A percentile compares a stretch with the other conserved stretches of the same genome.
Conservation (phyloP, 1,140 invertebrate genomes). For the Aethina tumida region DNA sequence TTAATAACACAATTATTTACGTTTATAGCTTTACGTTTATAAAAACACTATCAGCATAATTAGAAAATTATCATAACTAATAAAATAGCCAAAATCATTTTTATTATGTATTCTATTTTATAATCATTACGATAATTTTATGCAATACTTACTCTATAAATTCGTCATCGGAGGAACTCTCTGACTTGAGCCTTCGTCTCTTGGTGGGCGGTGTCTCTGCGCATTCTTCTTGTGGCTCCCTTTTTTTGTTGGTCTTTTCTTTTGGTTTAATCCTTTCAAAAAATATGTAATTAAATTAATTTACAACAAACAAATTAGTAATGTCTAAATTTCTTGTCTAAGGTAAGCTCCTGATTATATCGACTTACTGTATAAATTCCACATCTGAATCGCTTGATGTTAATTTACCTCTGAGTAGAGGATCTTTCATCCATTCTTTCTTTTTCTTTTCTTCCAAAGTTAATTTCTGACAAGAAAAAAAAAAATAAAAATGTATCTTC, state of each 20-base stretch:
- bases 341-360: not conserved
- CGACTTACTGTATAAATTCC: not conserved
- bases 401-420: constrained; percentile 6
- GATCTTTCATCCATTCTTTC: constrained; percentile 6
- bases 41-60: not conserved
- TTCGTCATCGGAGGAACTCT: too few relatives aligned
- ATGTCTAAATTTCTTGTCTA: not conserved
- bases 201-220: too few relatives aligned
- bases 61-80: not conserved
- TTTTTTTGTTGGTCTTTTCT: constrained; percentile 3
- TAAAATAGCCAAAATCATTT: too few relatives aligned
- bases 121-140: too few relatives aligned
- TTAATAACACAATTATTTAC: not conserved
- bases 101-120: too few relatives aligned
- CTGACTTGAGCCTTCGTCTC: too few relatives aligned
- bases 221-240: not conserved
- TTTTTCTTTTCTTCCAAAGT: constrained; percentile 2
- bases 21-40: constrained; percentile 1
- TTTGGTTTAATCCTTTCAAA: too few relatives aligned
- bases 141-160: too few relatives aligned
- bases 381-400: not conserved
- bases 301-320: too few relatives aligned
- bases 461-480: too few relatives aligned
- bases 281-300: too few relatives aligned
- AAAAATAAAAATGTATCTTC: too few relatives aligned